These are phyloP conservation scores for Podarcis lilfordi DNA, from an alignment of 2,797 vertebrate species.

Conservation along the genomic window DNA sequence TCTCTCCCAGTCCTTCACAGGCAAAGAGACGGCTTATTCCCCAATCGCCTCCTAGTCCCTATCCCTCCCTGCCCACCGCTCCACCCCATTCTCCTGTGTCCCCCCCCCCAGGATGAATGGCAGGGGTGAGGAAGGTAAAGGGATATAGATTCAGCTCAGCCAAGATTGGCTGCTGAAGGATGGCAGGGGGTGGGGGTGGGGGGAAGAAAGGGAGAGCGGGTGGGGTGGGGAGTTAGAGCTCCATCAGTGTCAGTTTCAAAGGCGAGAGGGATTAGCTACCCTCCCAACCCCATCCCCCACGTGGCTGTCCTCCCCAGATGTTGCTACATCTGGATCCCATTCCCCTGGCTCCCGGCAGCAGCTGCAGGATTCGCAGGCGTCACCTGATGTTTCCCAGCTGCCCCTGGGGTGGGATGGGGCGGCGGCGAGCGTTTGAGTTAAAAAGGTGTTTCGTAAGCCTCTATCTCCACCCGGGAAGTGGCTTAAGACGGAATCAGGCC, in stretches of 20 bases:
- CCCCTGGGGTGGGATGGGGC: neutral
- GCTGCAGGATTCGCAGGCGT: constrained; percentile 7
- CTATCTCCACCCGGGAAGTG: neutral
- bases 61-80: neutral
- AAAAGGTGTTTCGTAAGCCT: neutral
- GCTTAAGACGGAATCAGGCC: neutral
- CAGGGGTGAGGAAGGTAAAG: neutral
- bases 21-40: neutral
- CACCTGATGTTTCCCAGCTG: constrained; percentile 40
- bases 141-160: neutral
- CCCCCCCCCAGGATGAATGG: neutral
- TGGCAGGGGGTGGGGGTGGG: neutral
- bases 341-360: constrained; percentile 12
- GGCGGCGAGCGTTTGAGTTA: neutral
- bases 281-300: constrained; percentile 24
- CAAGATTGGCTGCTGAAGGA: neutral
- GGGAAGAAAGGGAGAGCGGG: neutral
- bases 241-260: constrained; percentile 35
- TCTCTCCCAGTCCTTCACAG: neutral
- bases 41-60: no score
- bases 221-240: neutral
- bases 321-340: constrained; percentile 44
- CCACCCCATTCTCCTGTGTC: neutral
- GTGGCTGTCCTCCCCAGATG: constrained; percentile 14
- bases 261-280: neutral